Conservation (phyloP, 1,140 invertebrate species). For the Conopomorpha cramerella region DNA sequence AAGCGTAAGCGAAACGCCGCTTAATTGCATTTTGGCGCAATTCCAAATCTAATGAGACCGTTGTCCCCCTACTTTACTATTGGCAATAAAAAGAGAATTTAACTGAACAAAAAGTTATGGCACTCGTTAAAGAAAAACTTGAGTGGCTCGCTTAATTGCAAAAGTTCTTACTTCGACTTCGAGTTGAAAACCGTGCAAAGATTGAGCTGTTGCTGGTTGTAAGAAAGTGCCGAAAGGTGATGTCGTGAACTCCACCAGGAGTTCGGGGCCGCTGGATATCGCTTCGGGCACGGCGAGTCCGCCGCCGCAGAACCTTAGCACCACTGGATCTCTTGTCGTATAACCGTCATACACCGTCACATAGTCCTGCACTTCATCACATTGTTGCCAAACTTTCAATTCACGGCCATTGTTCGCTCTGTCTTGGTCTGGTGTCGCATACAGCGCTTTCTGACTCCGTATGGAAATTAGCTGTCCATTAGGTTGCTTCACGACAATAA, state of each 20-base stretch:
- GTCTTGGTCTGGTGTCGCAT: slow-evolving; percentile 53
- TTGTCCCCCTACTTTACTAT: no score
- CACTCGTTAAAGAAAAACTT: no score
- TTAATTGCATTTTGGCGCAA: slow-evolving; percentile 4
- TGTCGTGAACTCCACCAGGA: slow-evolving; percentile 88
- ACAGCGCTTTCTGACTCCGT: slow-evolving; percentile 68
- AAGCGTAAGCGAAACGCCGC: slow-evolving; percentile 1
- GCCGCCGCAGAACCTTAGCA: slow-evolving; percentile 87
- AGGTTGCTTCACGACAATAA: slow-evolving; percentile 80
- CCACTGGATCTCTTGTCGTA: slow-evolving; percentile 83
- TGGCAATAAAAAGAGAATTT: no score
- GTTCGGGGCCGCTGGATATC: slow-evolving; percentile 81
- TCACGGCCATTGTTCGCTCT: slow-evolving; percentile 41
- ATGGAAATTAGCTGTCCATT: slow-evolving; percentile 84
- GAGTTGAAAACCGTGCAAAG: slow-evolving; percentile 84
- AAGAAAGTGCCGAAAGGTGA: slow-evolving; percentile 86
- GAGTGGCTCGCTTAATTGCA: not conserved
- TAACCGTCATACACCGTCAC: slow-evolving; percentile 90
- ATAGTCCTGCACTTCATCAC: slow-evolving; percentile 85
- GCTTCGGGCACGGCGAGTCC: slow-evolving; percentile 81
- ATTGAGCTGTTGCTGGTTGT: slow-evolving; percentile 75
- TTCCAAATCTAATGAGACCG: slow-evolving; percentile 2
- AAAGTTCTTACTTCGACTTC: slow-evolving; percentile 73
- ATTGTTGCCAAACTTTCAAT: slow-evolving; percentile 76
- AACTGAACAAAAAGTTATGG: no score